These are phyloP conservation scores for Saturnia japonica DNA, from an alignment of 2,888 invertebrate genomes.

Conservation along the genomic window DNA sequence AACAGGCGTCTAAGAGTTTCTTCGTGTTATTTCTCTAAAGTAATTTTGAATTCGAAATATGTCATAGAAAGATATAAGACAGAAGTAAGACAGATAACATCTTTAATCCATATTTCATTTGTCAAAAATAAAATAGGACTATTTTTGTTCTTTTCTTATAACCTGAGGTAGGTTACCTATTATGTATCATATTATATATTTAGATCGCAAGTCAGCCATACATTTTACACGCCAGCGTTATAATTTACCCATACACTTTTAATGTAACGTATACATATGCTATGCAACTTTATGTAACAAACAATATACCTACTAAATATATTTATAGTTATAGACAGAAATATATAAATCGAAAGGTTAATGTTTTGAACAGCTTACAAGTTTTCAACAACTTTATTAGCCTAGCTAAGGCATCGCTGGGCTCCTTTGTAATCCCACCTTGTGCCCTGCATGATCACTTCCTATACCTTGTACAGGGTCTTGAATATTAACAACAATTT, in stretches of 20 bases:
- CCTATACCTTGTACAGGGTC: not conserved
- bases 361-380: not conserved
- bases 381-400: not conserved
- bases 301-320: not conserved
- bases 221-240: not conserved
- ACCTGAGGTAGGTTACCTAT: too few species aligned
- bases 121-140: too few species aligned
- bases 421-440: not conserved
- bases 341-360: too few species aligned
- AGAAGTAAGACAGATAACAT: too few species aligned
- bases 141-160: too few species aligned
- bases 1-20: too few species aligned
- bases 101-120: too few species aligned
- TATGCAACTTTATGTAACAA: not conserved
- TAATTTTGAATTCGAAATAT: too few species aligned
- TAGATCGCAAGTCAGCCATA: not conserved
- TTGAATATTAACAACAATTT: not conserved
- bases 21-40: too few species aligned
- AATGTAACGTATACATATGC: not conserved
- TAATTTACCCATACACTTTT: not conserved
- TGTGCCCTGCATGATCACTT: not conserved
- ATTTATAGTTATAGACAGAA: not conserved
- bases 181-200: not conserved
- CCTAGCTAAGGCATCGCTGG: not conserved
- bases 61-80: too few species aligned